Evolutionary conservation across 1,140 invertebrate species (phyloP).

Genomic region (Melanaphis sacchari): DNA sequence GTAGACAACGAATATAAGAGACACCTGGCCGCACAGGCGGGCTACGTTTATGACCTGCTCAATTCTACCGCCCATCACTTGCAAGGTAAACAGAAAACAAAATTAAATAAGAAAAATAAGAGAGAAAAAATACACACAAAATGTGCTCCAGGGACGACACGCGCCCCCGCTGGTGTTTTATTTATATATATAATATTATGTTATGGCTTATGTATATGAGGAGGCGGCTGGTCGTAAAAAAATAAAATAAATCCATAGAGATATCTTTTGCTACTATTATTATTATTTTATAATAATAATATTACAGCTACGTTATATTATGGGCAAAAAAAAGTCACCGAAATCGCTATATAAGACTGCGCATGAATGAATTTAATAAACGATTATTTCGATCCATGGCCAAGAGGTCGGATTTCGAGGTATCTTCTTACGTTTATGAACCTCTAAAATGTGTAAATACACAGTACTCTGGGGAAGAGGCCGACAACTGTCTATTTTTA

Average conservation of each 20-base stretch:
- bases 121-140: neutral
- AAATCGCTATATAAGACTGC: neutral
- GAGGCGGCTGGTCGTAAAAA: slow-evolving; percentile 10
- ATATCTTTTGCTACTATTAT: neutral
- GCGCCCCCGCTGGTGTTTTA: neutral
- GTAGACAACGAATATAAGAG: slow-evolving; percentile 69
- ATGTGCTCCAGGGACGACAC: neutral
- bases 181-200: neutral
- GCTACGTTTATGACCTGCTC: slow-evolving; percentile 70
- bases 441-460: neutral
- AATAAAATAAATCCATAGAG: neutral
- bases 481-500: neutral
- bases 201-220: neutral
- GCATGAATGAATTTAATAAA: slow-evolving; percentile 1
- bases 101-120: neutral
- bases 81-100: slow-evolving; percentile 68
- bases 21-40: slow-evolving; percentile 69
- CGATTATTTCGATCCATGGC: neutral
- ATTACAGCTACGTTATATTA: neutral
- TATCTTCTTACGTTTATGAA: neutral
- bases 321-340: neutral
- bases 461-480: neutral
- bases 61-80: slow-evolving; percentile 70
- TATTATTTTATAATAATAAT: slow-evolving; percentile 19
- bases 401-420: neutral